Evolutionary conservation across 2,888 invertebrate species (phyloP).

Genomic region (Aromia moschata): DNA sequence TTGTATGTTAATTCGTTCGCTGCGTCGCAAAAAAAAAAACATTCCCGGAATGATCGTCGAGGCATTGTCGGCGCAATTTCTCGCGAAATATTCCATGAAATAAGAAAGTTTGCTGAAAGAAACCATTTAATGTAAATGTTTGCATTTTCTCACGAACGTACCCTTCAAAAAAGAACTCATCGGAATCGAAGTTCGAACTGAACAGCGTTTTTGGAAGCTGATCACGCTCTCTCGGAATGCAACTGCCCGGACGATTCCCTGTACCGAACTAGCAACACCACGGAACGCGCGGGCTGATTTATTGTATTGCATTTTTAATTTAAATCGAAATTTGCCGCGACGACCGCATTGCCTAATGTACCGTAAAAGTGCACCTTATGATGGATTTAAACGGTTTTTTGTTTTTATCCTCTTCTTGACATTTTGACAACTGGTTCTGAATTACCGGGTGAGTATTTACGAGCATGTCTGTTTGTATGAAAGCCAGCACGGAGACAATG

Average conservation of each 20-base stretch:
- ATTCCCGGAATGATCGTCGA: constrained; percentile 5
- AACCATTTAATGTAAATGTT: constrained; percentile 41
- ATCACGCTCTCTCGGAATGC: constrained; percentile 46
- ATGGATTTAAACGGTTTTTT: constrained; percentile 38
- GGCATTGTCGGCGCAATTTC: constrained; percentile 20
- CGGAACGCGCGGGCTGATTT: constrained; percentile 44
- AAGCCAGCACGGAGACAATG: too few relatives aligned
- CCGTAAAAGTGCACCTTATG: constrained; percentile 45
- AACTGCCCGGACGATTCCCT: constrained; percentile 31
- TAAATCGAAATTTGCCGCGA: constrained; percentile 47
- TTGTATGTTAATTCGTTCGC: too few relatives aligned
- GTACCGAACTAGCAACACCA: constrained; percentile 31
- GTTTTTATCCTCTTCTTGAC: constrained; percentile 24
- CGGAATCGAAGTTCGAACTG: constrained; percentile 34
- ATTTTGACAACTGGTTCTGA: constrained; percentile 33
- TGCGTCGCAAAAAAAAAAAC: constrained; percentile 14
- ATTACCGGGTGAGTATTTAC: neutral
- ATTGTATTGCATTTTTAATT: constrained; percentile 49
- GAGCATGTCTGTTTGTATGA: too few relatives aligned
- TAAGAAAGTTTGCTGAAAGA: constrained; percentile 24
- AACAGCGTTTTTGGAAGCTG: constrained; percentile 42
- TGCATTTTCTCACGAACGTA: constrained; percentile 45
- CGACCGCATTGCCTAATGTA: constrained; percentile 46
- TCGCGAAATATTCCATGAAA: constrained; percentile 25
- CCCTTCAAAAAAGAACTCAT: constrained; percentile 40